phyloP scores from a whole-genome alignment of 2,888 invertebrate genomes.

The Brachycybe producta region DNA sequence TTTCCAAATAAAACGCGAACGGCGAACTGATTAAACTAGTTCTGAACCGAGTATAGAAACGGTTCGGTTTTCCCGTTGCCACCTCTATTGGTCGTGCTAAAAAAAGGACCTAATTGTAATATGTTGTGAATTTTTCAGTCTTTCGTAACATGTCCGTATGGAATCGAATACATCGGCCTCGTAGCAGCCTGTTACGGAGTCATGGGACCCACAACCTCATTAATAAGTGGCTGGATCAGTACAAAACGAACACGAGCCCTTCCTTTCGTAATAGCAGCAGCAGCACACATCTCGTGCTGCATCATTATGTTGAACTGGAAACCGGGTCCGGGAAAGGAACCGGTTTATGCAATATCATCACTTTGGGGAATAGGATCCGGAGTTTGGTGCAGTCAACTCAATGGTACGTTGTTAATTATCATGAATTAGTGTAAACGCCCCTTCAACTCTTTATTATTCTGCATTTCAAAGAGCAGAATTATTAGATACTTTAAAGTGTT shows the following conservation, averaged over 20 bases:
- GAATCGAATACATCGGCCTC: conserved; percentile 35
- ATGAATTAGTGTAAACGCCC: no score
- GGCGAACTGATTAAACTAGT: no score
- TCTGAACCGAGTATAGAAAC: no score
- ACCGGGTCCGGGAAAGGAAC: neutral
- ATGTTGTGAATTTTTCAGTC: no score
- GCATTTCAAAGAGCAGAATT: no score
- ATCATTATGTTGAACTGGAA: conserved; percentile 11
- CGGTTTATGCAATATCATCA: neutral
- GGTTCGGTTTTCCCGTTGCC: no score
- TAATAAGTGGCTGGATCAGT: conserved; percentile 33
- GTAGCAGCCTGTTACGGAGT: conserved; percentile 37
- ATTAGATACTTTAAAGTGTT: no score
- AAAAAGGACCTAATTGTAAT: no score
- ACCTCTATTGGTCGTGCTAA: no score
- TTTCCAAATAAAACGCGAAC: no score
- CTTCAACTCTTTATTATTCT: no score
- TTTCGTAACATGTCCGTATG: conserved; percentile 18
- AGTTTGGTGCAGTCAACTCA: conserved; percentile 9
- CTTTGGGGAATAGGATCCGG: conserved; percentile 12
- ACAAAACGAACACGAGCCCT: conserved; percentile 24
- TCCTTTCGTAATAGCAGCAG: conserved; percentile 3
- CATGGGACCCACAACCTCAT: conserved; percentile 33
- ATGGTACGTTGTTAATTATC: conserved; percentile 9
- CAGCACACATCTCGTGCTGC: neutral